These are phyloP conservation scores for Rhombomys opimus DNA, from an alignment of 2,113 vertebrate genomes.

Conservation along the genomic window DNA sequence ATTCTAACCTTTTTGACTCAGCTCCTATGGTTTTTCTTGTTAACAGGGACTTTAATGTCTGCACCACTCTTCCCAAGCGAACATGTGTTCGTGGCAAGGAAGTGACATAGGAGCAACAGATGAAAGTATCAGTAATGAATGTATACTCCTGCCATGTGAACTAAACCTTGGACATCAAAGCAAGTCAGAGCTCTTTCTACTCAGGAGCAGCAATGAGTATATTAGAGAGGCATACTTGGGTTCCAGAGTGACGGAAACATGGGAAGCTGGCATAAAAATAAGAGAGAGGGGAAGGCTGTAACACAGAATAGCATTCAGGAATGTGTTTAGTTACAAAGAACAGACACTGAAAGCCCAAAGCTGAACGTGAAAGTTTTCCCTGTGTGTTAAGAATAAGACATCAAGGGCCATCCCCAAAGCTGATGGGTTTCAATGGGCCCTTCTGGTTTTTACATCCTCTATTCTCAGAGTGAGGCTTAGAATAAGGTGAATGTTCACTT, in stretches of 20 bases:
- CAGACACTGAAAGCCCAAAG: background rate
- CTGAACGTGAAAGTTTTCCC: background rate
- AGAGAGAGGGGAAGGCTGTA: background rate
- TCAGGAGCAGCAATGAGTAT: background rate
- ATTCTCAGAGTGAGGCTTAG: background rate
- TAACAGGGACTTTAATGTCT: background rate
- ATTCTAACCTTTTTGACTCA: background rate
- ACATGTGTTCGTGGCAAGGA: background rate
- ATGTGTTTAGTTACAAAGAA: background rate
- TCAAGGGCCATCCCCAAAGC: background rate
- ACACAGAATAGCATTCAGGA: background rate
- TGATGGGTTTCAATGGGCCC: background rate
- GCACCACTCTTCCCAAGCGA: background rate
- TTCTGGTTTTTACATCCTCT: background rate
- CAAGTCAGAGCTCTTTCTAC: background rate
- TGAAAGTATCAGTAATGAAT: background rate
- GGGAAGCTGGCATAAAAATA: background rate
- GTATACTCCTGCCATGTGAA: background rate
- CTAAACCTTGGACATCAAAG: conserved; percentile 33
- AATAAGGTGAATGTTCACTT: background rate
- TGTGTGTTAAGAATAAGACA: background rate
- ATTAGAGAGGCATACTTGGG: background rate
- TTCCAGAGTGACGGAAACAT: background rate
- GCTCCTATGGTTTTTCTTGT: background rate
- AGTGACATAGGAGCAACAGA: background rate